Base-by-base conservation (phyloP, 2,888 invertebrate genomes). In the Hydriomena furcata region DNA sequence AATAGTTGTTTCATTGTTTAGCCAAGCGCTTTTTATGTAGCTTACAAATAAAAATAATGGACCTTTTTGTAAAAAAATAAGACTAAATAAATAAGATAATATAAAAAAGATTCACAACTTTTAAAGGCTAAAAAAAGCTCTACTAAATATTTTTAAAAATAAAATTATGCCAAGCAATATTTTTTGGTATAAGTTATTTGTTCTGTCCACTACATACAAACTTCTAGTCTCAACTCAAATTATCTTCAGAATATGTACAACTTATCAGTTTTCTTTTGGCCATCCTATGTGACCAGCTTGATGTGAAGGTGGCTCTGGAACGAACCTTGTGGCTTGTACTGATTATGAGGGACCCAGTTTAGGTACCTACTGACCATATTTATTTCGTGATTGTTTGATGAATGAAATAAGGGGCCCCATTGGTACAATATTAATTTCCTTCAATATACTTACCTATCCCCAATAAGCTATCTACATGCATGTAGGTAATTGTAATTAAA, bases 41-140 rank as follows among this genome's bases (percentile, higher is more conserved):
- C 17, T 4, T 17, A 3, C 4, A 4, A 17, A 17, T 4, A 3
- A 17, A 17, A 17, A 10, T 10, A 28, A 35, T 7, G 23, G 12
- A 7, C 24, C 10, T 7, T 12, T n/a, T 12, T 11, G 7, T 36
- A 7, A 7, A 12, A 35, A 10, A 35, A 25, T n/a, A n/a, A n/a
- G n/a, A n/a, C n/a, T n/a, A n/a, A n/a, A n/a, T n/a, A n/a, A n/a
- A n/a, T n/a, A n/a, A n/a, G n/a, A n/a, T n/a, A n/a, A n/a, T n/a
- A n/a, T n/a, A n/a, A 36, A 25, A 13, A 5, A 8, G n/a, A 8
- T 38, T 27, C 12, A 28, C 10, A 35, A 44, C 44, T 35, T 28
- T 42, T 31, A 17, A 21, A n/a, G n/a, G n/a, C n/a, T n/a, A n/a
- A n/a, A n/a, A 27, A 28, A 38, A 46, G 45, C 45, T 46, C 45